phyloP scores from a whole-genome alignment of 2,888 invertebrate species.

The Aporophyla nigra region DNA sequence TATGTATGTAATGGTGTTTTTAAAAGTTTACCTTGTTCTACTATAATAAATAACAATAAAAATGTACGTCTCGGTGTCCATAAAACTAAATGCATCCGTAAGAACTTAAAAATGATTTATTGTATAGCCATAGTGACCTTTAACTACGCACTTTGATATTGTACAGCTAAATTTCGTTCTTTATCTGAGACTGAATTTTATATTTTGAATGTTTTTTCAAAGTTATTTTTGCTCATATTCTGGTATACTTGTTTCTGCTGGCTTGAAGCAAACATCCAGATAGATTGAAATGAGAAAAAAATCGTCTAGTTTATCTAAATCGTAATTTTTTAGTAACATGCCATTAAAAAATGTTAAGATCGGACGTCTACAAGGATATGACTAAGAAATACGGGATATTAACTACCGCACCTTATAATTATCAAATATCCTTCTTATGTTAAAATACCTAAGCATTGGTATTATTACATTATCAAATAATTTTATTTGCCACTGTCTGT shows the following conservation, averaged over 20 bases:
- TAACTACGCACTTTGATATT: neutral
- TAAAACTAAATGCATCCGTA: slow-evolving; percentile 40
- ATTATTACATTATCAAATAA: slow-evolving; percentile 7
- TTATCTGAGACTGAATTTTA: neutral
- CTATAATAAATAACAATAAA: slow-evolving; percentile 15
- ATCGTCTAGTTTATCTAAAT: neutral
- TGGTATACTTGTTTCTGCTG: neutral
- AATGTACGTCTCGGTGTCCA: neutral
- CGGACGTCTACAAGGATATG: slow-evolving; percentile 42
- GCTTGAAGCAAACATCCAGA: neutral
- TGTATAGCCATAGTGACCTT: neutral
- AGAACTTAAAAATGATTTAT: slow-evolving; percentile 1
- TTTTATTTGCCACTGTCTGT: neutral
- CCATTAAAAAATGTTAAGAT: slow-evolving; percentile 9
- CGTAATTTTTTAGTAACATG: neutral
- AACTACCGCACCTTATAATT: slow-evolving; percentile 5
- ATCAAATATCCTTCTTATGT: slow-evolving; percentile 30
- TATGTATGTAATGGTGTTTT: neutral
- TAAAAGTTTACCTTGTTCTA: neutral
- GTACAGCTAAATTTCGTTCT: neutral
- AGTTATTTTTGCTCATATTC: neutral
- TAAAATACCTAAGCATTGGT: neutral
- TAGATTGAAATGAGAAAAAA: neutral
- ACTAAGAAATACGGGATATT: slow-evolving; percentile 56
- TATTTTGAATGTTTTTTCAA: neutral